Evolutionary conservation across 2,113 vertebrate genomes (phyloP).

Genomic region (Todiramphus chloris): DNA sequence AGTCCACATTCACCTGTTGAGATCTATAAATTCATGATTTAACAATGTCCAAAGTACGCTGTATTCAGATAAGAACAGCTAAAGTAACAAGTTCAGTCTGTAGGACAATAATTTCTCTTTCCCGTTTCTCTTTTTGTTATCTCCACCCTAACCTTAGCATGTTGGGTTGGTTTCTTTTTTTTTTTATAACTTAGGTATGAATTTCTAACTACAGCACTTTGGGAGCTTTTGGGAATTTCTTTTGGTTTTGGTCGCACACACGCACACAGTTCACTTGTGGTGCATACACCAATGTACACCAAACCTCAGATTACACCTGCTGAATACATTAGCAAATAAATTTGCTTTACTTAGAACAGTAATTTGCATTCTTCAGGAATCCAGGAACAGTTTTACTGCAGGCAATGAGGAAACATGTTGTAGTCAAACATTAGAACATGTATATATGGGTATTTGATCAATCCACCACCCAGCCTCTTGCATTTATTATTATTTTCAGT

Average conservation of each 20-base stretch:
- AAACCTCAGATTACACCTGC: background rate
- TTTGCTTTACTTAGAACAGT: background rate
- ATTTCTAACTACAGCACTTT: background rate
- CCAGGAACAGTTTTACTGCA: background rate
- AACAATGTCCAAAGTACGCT: background rate
- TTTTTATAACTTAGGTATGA: background rate
- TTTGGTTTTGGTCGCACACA: background rate
- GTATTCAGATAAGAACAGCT: background rate
- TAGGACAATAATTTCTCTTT: background rate
- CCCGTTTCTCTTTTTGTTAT: background rate
- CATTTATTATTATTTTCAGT: background rate
- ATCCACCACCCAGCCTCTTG: background rate
- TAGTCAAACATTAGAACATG: background rate
- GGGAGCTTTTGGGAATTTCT: background rate
- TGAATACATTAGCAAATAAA: background rate
- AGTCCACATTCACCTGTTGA: background rate
- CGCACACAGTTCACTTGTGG: fast-evolving
- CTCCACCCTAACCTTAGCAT: background rate
- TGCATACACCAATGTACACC: fast-evolving
- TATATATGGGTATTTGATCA: background rate
- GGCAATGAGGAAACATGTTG: background rate
- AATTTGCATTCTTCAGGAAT: background rate
- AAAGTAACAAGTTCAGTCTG: background rate
- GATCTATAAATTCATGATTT: background rate
- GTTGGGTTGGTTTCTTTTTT: background rate